These are phyloP conservation scores for Endotricha flammealis DNA, from an alignment of 2,888 invertebrate genomes.

Conservation along the genomic window DNA sequence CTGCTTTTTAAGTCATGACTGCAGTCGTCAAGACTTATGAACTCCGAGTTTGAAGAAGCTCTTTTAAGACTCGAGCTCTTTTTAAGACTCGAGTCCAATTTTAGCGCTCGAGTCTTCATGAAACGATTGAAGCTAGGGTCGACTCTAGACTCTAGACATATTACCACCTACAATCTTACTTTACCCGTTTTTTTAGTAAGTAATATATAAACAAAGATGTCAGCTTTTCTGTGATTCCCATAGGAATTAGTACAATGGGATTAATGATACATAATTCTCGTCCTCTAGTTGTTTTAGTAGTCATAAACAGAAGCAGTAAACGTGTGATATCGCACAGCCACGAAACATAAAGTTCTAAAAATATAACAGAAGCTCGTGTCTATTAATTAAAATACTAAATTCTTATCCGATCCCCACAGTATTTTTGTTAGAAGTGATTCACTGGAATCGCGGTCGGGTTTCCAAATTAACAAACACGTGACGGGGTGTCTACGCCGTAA, in stretches of 20 bases:
- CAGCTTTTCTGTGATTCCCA: too few species aligned
- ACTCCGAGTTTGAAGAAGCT: constrained; percentile 6
- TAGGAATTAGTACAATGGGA: too few species aligned
- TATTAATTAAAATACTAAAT: constrained; percentile 19
- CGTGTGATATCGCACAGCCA: not conserved
- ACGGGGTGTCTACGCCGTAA: too few species aligned
- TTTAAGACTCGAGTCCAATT: not conserved
- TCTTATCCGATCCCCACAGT: constrained; percentile 8
- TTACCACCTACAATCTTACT: too few species aligned
- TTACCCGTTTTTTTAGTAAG: too few species aligned
- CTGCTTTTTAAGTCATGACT: too few species aligned
- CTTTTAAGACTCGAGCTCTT: constrained; percentile 5
- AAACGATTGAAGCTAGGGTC: not conserved
- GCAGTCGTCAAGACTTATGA: too few species aligned
- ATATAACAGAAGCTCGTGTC: constrained; percentile 12
- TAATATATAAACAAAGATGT: too few species aligned
- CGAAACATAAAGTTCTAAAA: constrained; percentile 17
- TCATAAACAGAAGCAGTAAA: not conserved
- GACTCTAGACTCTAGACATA: not conserved
- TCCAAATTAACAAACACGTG: too few species aligned
- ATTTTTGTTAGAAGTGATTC: constrained; percentile 2
- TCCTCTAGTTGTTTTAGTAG: too few species aligned
- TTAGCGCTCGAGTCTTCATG: not conserved
- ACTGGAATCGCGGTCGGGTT: not conserved
- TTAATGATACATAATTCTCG: too few species aligned